Conservation (phyloP, 2,888 invertebrate species). For the Tetramorium bicarinatum region DNA sequence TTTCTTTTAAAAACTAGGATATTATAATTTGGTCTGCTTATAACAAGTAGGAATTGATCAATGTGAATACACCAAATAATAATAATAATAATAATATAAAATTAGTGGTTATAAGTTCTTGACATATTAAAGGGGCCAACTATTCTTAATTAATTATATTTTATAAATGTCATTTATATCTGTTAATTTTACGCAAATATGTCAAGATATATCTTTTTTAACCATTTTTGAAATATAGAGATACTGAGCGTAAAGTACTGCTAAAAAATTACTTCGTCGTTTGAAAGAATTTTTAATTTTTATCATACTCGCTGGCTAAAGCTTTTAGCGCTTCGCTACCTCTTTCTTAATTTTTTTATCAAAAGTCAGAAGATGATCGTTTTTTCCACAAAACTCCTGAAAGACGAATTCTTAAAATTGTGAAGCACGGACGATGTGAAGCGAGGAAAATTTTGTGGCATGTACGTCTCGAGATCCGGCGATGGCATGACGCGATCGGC, state of each 20-base stretch:
- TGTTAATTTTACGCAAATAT: background rate
- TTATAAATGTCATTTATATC: background rate
- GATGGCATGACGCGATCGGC: background rate
- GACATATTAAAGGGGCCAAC: background rate
- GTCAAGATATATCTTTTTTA: background rate
- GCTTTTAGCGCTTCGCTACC: background rate
- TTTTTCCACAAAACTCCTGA: background rate
- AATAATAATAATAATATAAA: background rate
- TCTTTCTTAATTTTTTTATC: conserved; percentile 18
- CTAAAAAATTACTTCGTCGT: background rate
- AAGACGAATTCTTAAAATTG: conserved; percentile 41
- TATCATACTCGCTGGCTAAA: background rate
- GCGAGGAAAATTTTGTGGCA: background rate
- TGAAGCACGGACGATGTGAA: conserved; percentile 5
- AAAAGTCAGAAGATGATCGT: background rate
- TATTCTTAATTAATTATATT: background rate
- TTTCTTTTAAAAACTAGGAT: background rate
- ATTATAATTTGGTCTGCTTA: background rate
- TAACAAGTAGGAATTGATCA: background rate
- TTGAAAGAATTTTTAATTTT: conserved; percentile 42
- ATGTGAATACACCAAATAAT: background rate
- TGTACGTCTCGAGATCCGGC: background rate
- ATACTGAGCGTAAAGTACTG: background rate
- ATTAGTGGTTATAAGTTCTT: background rate
- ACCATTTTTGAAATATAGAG: background rate